Evolutionary conservation across 1,140 invertebrate genomes (phyloP), one percentile per base, ranked within the genome.

Genomic region (Schmidtea mediterranea): DNA sequence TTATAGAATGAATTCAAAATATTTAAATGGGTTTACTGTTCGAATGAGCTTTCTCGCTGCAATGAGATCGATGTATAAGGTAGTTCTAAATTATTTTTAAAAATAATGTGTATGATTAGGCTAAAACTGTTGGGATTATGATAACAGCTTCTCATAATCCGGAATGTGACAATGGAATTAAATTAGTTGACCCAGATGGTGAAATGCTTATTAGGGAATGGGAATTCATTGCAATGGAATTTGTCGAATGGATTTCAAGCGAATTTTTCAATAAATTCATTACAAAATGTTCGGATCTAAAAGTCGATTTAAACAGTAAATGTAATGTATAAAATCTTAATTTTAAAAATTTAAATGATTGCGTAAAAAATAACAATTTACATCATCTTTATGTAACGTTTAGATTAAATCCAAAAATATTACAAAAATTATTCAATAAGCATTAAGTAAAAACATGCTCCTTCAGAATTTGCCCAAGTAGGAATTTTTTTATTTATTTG

Each of bases 111-210:
- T 18, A 5, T 48, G n/a, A n/a, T 13, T 18, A 50, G n/a, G 9
- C 8, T 21, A 46, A 47, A 21, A 43, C 45, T 6, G 59, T 64
- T 59, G 90, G 90, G 36, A 72, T 92, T 1, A 94, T 97, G 87
- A 89, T 98, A 55, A 98, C 92, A 16, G 92, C 92, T 0, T 95
- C 87, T 2, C 92, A 98, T 59, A 98, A 98, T 68, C 78, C 84
- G 24, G 82, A 80, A 59, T 72, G 74, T 1, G 92, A 98, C 62
- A 98, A 98, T 69, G 92, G 92, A 6, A 77, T 94, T 0, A 98
- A 98, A 65, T 63, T 98, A 6, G 74, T 97, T 46, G 90, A 97
- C 66, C 83, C 84, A 1, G 70, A 72, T 56, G 92, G 92, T 1
- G 84, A 92, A 67, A 97, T 98, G 90, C 60, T 95, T 52, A 80